Percentiles rank a stretch among this genome's conserved stretches.
These are phyloP conservation scores for Slavum lentiscoides DNA, from an alignment of 2,888 invertebrate genomes.

Conservation along the genomic window DNA sequence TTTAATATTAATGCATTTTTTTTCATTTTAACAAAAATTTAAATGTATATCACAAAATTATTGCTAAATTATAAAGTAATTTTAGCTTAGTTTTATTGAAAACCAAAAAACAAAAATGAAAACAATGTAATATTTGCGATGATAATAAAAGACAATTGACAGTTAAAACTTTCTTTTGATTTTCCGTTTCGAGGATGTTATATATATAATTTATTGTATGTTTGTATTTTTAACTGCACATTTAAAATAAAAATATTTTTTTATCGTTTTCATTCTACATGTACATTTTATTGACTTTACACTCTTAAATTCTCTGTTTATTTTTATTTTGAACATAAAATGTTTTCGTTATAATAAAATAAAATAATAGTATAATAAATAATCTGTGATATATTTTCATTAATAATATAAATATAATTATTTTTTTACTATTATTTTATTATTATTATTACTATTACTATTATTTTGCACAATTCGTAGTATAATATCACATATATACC, in stretches of 20 bases:
- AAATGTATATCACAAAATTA: too few relatives aligned
- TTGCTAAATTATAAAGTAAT: too few relatives aligned
- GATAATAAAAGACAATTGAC: not conserved
- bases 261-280: not conserved
- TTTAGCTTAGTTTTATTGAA: too few relatives aligned
- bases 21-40: too few relatives aligned
- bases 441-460: too few relatives aligned
- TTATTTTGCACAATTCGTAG: too few relatives aligned
- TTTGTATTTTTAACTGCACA: not conserved
- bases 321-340: not conserved
- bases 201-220: slow-evolving; percentile 15
- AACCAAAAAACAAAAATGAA: too few relatives aligned
- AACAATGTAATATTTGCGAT: too few relatives aligned
- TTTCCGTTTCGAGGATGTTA: not conserved
- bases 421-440: too few relatives aligned
- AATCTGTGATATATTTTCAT: too few relatives aligned
- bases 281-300: not conserved
- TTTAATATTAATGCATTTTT: not conserved
- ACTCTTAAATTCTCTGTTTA: not conserved
- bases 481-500: too few relatives aligned
- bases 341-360: not conserved
- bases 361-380: not conserved
- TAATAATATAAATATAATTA: too few relatives aligned
- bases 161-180: slow-evolving; percentile 20
- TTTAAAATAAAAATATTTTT: slow-evolving; percentile 22